phyloP scores from a whole-genome alignment of 1,140 invertebrate species.

The Drosophila tristis region DNA sequence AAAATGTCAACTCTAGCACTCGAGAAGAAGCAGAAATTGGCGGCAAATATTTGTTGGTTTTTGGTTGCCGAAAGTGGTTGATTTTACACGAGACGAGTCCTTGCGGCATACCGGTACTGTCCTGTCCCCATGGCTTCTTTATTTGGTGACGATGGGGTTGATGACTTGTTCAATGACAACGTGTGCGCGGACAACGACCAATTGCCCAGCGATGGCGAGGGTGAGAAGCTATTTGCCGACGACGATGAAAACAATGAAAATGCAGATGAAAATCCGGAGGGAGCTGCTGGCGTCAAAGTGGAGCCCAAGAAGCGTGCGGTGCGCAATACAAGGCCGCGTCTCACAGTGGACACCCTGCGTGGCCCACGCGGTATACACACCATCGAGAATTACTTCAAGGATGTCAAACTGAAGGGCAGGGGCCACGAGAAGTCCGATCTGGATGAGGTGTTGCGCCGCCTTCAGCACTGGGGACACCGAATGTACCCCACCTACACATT shows the following conservation, averaged over 20 bases:
- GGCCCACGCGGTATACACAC: slow-evolving; percentile 91
- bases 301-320: slow-evolving; percentile 86
- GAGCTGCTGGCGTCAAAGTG: slow-evolving; percentile 47
- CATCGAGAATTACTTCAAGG: slow-evolving; percentile 91
- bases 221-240: slow-evolving; percentile 70
- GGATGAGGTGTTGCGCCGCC: slow-evolving; percentile 90
- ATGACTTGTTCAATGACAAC: slow-evolving; percentile 75
- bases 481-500: slow-evolving; percentile 95
- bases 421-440: slow-evolving; percentile 94
- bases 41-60: slow-evolving; percentile 61
- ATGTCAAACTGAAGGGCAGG: slow-evolving; percentile 93
- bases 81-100: background rate
- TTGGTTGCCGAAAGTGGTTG: slow-evolving; percentile 18
- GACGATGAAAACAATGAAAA: slow-evolving; percentile 52
- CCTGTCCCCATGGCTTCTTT: slow-evolving; percentile 58
- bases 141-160: slow-evolving; percentile 79
- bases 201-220: slow-evolving; percentile 69
- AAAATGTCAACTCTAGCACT: slow-evolving; percentile 14
- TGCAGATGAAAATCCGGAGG: slow-evolving; percentile 22
- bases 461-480: slow-evolving; percentile 97
- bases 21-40: slow-evolving; percentile 69
- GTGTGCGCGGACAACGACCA: slow-evolving; percentile 53
- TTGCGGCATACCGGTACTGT: background rate
- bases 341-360: slow-evolving; percentile 89
- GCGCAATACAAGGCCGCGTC: slow-evolving; percentile 88